phyloP scores from a whole-genome alignment of 2,113 vertebrate species.

The Leucoraja erinaceus region DNA sequence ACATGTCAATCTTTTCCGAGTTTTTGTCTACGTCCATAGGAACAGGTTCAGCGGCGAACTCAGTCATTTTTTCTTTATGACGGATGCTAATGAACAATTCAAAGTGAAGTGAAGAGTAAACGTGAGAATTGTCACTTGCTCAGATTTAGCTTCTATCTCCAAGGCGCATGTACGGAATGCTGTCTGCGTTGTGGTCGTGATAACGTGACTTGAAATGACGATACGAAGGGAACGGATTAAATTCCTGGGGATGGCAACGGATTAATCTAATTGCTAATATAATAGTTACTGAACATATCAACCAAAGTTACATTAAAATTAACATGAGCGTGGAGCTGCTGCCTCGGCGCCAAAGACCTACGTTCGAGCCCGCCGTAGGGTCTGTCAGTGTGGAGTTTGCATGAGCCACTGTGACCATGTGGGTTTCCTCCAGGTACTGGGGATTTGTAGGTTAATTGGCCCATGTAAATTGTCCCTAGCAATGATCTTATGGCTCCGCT shows the following conservation, averaged over 20 bases:
- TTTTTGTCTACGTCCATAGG: conserved; percentile 38
- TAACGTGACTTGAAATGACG: neutral
- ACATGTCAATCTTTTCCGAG: conserved; percentile 51
- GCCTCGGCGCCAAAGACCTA: no score
- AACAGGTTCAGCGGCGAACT: conserved; percentile 40
- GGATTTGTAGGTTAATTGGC: no score
- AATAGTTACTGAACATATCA: neutral
- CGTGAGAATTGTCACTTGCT: neutral
- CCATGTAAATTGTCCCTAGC: no score
- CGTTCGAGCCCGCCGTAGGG: no score
- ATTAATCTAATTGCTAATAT: neutral
- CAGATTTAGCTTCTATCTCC: no score
- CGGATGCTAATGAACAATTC: neutral
- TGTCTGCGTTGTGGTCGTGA: neutral
- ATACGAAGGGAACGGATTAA: neutral
- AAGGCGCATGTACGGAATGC: conserved; percentile 21
- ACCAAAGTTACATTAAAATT: no score
- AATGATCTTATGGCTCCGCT: no score
- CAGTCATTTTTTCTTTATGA: conserved; percentile 41
- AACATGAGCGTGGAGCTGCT: no score
- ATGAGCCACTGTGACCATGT: no score
- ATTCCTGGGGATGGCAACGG: neutral
- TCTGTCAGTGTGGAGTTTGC: no score
- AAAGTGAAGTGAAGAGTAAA: neutral
- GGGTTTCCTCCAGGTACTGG: no score